Conservation (phyloP, 1,140 invertebrate genomes). For the Leptopilina boulardi region DNA sequence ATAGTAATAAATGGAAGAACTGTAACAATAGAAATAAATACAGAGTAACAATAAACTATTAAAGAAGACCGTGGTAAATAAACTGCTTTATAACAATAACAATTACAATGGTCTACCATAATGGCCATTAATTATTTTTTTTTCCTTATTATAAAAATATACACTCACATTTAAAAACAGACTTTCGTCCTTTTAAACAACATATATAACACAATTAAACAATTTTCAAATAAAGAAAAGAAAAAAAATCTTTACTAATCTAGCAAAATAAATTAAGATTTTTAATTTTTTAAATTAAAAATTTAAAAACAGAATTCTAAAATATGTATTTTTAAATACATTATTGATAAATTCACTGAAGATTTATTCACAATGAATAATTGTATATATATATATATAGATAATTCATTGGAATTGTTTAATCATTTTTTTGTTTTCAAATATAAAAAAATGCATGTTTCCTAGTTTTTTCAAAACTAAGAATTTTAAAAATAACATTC, state of each 20-base stretch:
- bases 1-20: conserved; percentile 26
- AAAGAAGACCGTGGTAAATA: conserved; percentile 30
- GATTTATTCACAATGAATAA: background rate
- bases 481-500: background rate
- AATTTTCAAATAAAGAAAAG: conserved; percentile 6
- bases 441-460: conserved; percentile 18
- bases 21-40: conserved; percentile 32
- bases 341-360: background rate
- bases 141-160: conserved; percentile 19
- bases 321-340: conserved; percentile 28
- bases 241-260: background rate
- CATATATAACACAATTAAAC: conserved; percentile 7
- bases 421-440: background rate
- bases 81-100: conserved; percentile 31
- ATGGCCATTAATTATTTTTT: conserved; percentile 23
- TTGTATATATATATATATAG: conserved; percentile 8
- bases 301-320: background rate
- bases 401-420: conserved; percentile 12
- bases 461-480: conserved; percentile 8
- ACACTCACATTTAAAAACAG: conserved; percentile 32
- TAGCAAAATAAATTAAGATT: conserved; percentile 13
- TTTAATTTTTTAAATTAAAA: background rate
- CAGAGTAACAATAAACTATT: conserved; percentile 33
- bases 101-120: conserved; percentile 27
- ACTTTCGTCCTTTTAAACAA: conserved; percentile 25